Evolutionary conservation across 2,888 invertebrate genomes (phyloP).

Genomic region (Clanis bilineata): DNA sequence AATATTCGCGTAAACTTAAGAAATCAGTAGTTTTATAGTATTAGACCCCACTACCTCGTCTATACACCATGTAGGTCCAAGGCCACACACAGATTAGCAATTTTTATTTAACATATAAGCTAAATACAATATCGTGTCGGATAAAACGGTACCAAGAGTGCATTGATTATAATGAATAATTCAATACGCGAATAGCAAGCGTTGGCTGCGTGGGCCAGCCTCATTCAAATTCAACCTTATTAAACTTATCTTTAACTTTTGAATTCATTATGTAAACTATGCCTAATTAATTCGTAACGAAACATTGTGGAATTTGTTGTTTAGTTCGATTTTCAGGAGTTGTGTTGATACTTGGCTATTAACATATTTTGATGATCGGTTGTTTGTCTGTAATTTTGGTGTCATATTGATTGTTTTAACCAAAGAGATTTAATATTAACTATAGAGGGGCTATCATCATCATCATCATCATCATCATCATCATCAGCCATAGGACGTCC

Average conservation of each 20-base stretch:
- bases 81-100: background rate
- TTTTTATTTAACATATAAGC: background rate
- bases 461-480: too few species aligned
- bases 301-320: constrained; percentile 13
- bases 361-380: too few species aligned
- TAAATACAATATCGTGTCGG: constrained; percentile 11
- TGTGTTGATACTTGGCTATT: background rate
- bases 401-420: too few species aligned
- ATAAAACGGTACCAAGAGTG: constrained; percentile 53
- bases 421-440: too few species aligned
- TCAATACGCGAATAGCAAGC: constrained; percentile 57
- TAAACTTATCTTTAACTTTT: constrained; percentile 49
- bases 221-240: constrained; percentile 60
- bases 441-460: too few species aligned
- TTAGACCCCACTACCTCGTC: too few species aligned
- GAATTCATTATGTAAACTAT: constrained; percentile 17
- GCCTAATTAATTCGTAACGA: constrained; percentile 17
- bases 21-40: too few species aligned
- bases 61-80: too few species aligned
- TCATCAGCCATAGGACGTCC: too few species aligned
- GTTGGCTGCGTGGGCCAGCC: constrained; percentile 46
- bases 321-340: background rate
- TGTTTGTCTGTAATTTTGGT: too few species aligned
- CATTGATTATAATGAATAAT: constrained; percentile 77
- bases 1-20: too few species aligned